Evolutionary conservation across 2,888 invertebrate species (phyloP), one percentile per base, ranked within the genome.

Genomic region (Sclerodermus sp.): DNA sequence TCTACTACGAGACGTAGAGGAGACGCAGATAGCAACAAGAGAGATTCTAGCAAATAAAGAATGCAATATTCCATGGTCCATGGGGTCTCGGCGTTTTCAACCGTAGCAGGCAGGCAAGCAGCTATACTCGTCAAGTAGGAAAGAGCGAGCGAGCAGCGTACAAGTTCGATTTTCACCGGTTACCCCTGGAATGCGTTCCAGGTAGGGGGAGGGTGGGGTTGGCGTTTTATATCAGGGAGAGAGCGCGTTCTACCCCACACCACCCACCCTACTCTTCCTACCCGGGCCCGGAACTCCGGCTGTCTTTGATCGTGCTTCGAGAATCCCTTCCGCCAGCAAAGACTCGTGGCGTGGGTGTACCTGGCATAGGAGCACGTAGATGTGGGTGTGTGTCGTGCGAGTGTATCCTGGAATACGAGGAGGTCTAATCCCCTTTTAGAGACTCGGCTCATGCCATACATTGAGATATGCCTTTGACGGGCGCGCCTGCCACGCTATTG

Each of bases 401-500:
- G 59, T 55, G 60, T 66, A 71, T 70, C 63, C 62, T 44, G 61
- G 67, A 71, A 67, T 68, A 70, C 70, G 68, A 69, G 66, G 67
- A 69, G 66, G 62, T 73, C 68, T 75, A 73, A 76, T 76, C 74
- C 74, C 71, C 74, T 76, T 75, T 74, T 72, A 73, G 73, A 73
- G 66, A 67, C 67, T 67, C 66, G 63, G 62, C 70, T 69, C 71
- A 66, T 67, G 64, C 67, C 68, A 62, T 66, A 63, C 69, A 71
- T 70, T 65, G 67, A 69, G 70, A 71, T 68, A 72, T 73, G 70
- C 71, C 73, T 76, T 73, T 74, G 75, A 75, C 68, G 70, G 66
- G 66, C 66, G 68, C 63, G 64, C 64, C 70, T 67, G 68, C 66
- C 53, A 66, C 60, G 69, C 73, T 70, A 74, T 74, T 75, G 74